A percentile compares a stretch with the other conserved stretches of the same genome.
Evolutionary conservation across 1,140 invertebrate species (phyloP).

Genomic region (Bombyx mori): ASM3026992v2 NC_085117.1:20164501-20165000

Average conservation of each 20-base stretch:
- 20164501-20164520: too few relatives aligned
- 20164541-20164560: too few relatives aligned
- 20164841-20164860: not conserved
- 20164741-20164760: conserved; percentile 24
- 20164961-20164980: too few relatives aligned
- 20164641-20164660: conserved; percentile 22
- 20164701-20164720: conserved; percentile 16
- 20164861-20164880: too few relatives aligned
- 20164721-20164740: conserved; percentile 20
- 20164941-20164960: too few relatives aligned
- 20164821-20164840: not conserved
- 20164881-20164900: too few relatives aligned
- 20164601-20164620: not conserved
- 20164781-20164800: conserved; percentile 14
- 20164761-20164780: conserved; percentile 17
- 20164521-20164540: too few relatives aligned
- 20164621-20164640: conserved; percentile 2
- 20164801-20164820: conserved; percentile 11
- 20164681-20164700: conserved; percentile 9
- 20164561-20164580: too few relatives aligned
- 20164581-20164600: too few relatives aligned
- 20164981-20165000: too few relatives aligned
- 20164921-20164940: too few relatives aligned
- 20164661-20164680: conserved; percentile 15
- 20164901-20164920: too few relatives aligned